phyloP scores from a whole-genome alignment of 1,140 invertebrate species.

The Acromyrmex heyeri region DNA sequence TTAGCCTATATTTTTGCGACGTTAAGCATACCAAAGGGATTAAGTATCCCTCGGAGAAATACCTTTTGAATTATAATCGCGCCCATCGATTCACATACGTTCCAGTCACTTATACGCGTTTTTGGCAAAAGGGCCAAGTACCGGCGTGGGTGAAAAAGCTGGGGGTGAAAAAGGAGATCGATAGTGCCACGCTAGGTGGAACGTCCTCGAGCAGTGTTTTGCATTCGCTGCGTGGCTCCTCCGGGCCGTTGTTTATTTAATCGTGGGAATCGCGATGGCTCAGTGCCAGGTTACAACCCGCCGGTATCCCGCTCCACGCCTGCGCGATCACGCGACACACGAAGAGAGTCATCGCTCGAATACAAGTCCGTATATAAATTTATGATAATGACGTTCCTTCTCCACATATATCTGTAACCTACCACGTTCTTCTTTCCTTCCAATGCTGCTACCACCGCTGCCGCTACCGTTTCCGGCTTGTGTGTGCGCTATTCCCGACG shows the following conservation, averaged over 20 bases:
- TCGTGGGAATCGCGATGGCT: conserved; percentile 79
- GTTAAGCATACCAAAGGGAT: conserved; percentile 36
- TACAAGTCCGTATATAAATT: conserved; percentile 65
- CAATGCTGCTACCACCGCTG: background rate
- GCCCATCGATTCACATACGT: conserved; percentile 49
- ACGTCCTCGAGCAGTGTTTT: conserved; percentile 71
- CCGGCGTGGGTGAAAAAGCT: conserved; percentile 22
- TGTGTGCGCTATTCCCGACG: conserved; percentile 7
- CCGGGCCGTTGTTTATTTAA: conserved; percentile 80
- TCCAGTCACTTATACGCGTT: conserved; percentile 46
- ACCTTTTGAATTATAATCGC: conserved; percentile 60
- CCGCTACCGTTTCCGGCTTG: conserved; percentile 20
- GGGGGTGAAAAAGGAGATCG: conserved; percentile 27
- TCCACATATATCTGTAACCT: conserved; percentile 28
- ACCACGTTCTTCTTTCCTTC: conserved; percentile 20
- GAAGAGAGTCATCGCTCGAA: conserved; percentile 68
- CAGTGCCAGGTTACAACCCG: conserved; percentile 70
- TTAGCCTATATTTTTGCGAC: conserved; percentile 11
- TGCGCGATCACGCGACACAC: conserved; percentile 66
- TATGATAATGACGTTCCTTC: conserved; percentile 57
- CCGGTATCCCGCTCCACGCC: conserved; percentile 67
- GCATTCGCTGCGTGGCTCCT: conserved; percentile 73
- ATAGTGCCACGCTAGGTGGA: conserved; percentile 40
- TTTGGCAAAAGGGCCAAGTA: conserved; percentile 54
- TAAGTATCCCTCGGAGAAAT: conserved; percentile 16